phyloP scores from a whole-genome alignment of 2,888 invertebrate species.

The Cremastinae sp. region DNA sequence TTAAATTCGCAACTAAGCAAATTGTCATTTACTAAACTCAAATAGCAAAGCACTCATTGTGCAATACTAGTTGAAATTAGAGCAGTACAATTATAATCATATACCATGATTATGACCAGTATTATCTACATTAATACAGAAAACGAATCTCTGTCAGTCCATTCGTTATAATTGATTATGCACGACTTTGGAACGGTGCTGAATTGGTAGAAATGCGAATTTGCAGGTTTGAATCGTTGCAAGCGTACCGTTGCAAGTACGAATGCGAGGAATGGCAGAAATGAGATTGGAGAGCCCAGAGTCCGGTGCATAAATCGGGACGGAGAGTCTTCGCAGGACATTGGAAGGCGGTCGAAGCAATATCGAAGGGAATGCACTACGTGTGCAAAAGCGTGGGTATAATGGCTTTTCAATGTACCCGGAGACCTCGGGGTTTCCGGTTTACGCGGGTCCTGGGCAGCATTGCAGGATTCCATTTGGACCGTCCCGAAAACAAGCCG shows the following conservation, averaged over 20 bases:
- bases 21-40: background rate
- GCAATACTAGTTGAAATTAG: too few species aligned
- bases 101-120: conserved; percentile 6
- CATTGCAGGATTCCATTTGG: conserved; percentile 28
- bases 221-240: conserved; percentile 50
- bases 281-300: conserved; percentile 45
- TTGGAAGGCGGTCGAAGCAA: conserved; percentile 51
- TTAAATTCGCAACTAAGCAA: too few species aligned
- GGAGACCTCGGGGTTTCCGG: conserved; percentile 58
- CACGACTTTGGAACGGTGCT: conserved; percentile 47
- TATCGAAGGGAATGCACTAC: conserved; percentile 50
- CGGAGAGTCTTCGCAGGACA: conserved; percentile 41
- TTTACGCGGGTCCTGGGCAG: conserved; percentile 43
- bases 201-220: conserved; percentile 57
- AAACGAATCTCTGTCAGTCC: conserved; percentile 32
- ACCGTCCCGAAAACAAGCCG: too few species aligned
- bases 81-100: too few species aligned
- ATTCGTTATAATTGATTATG: conserved; percentile 55
- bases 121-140: conserved; percentile 42
- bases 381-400: conserved; percentile 65
- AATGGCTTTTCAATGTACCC: conserved; percentile 76
- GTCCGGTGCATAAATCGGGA: conserved; percentile 57
- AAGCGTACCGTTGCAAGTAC: conserved; percentile 42
- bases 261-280: conserved; percentile 53
- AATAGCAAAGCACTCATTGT: too few species aligned